Conservation (phyloP, 2,888 invertebrate species). For the Gonocerus acuteangulatus region DNA sequence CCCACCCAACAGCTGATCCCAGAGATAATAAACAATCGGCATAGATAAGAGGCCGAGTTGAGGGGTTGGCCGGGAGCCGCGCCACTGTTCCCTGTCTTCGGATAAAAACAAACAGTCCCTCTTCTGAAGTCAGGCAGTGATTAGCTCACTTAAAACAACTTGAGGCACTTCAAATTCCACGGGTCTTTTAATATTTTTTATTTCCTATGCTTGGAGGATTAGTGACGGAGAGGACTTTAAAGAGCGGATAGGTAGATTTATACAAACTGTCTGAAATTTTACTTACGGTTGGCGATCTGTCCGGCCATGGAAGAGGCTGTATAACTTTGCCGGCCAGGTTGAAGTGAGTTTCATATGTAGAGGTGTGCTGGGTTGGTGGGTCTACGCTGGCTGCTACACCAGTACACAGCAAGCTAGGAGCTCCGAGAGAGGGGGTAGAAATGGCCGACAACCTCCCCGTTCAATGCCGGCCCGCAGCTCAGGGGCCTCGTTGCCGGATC, state of each 20-base stretch:
- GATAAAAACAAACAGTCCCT: slow-evolving; percentile 5
- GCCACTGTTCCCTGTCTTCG: slow-evolving; percentile 8
- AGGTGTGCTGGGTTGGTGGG: not conserved
- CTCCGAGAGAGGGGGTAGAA: slow-evolving; percentile 16
- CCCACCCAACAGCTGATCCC: slow-evolving; percentile 26
- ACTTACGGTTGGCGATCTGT: not conserved
- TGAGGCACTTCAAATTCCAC: too few species aligned
- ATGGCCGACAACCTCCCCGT: slow-evolving; percentile 22
- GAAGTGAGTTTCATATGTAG: not conserved
- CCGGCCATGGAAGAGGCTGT: not conserved
- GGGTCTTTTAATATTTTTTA: too few species aligned
- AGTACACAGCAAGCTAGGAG: not conserved
- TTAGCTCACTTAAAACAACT: too few species aligned
- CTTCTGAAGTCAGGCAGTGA: not conserved
- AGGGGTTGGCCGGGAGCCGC: not conserved
- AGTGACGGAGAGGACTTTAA: too few species aligned
- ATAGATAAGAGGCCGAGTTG: slow-evolving; percentile 17
- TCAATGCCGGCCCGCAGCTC: slow-evolving; percentile 24
- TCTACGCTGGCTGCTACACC: not conserved
- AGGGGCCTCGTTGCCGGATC: slow-evolving; percentile 21
- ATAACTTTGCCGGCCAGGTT: slow-evolving; percentile 23
- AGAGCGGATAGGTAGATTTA: too few species aligned
- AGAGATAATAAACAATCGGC: slow-evolving; percentile 26
- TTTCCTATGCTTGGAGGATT: too few species aligned
- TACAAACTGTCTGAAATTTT: not conserved